These are phyloP conservation scores for Laothoe populi DNA, from an alignment of 2,888 invertebrate genomes.

Conservation along the genomic window DNA sequence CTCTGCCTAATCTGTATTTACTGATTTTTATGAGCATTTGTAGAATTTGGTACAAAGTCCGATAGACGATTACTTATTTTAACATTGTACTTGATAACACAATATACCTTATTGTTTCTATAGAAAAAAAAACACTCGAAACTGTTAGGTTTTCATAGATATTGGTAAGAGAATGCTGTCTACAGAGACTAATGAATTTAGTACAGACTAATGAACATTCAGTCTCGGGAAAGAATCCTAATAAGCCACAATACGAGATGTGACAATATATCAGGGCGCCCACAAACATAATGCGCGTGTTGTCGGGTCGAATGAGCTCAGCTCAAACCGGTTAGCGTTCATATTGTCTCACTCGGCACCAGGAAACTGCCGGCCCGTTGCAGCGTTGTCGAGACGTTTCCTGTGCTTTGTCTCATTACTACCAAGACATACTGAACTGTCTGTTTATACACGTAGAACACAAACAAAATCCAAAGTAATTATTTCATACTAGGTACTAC, in stretches of 20 bases:
- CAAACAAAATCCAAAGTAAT: slow-evolving; percentile 3
- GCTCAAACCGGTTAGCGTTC: slow-evolving; percentile 76
- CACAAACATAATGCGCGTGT: slow-evolving; percentile 54
- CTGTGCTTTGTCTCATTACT: slow-evolving; percentile 75
- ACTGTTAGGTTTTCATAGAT: neutral
- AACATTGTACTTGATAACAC: neutral
- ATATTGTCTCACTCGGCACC: slow-evolving; percentile 81
- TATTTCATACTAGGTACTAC: neutral
- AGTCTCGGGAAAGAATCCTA: neutral
- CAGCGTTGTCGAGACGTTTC: slow-evolving; percentile 74
- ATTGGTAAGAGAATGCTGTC: neutral
- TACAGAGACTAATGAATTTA: no score
- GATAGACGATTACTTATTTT: neutral
- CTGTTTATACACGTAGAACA: slow-evolving; percentile 31
- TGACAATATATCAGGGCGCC: slow-evolving; percentile 50
- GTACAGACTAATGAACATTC: neutral
- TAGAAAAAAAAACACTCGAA: neutral
- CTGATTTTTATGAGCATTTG: neutral
- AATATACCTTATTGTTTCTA: neutral
- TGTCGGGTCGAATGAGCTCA: slow-evolving; percentile 68
- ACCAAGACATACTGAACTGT: slow-evolving; percentile 53
- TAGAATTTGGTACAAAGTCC: no score
- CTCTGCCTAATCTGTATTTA: neutral
- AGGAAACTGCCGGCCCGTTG: slow-evolving; percentile 75
- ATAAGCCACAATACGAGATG: slow-evolving; percentile 44